These are phyloP conservation scores for Tympanuchus pallidicinctus DNA, from an alignment of 2,113 vertebrate species.

Conservation along the genomic window DNA sequence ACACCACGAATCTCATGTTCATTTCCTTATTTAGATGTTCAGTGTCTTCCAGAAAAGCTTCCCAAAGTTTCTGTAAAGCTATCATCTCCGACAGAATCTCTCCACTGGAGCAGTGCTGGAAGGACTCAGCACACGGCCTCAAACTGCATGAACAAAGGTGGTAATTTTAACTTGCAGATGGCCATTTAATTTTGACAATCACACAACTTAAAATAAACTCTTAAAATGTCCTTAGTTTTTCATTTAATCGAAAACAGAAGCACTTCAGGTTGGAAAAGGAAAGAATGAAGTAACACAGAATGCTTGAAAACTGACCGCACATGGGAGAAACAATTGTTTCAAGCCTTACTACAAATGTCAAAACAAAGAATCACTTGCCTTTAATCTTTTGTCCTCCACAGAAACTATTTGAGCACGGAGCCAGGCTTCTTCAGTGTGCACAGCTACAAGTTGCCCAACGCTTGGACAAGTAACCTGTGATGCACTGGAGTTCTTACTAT, in stretches of 20 bases:
- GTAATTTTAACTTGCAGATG: neutral
- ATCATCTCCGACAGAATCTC: neutral
- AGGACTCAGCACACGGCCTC: neutral
- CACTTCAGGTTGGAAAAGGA: neutral
- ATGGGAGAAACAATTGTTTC: neutral
- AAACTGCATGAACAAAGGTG: neutral
- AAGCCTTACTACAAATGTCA: neutral
- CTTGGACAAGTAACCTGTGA: conserved; percentile 56
- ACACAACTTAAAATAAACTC: neutral
- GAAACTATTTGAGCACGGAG: conserved; percentile 85
- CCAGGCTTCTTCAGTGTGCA: conserved; percentile 84
- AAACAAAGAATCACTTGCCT: conserved; percentile 79
- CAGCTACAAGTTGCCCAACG: conserved; percentile 85
- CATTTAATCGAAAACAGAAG: neutral
- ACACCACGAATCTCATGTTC: neutral
- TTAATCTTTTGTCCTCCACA: conserved; percentile 78
- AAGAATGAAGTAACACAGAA: neutral
- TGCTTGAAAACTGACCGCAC: neutral
- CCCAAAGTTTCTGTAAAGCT: neutral
- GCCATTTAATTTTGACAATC: neutral
- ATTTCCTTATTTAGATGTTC: neutral
- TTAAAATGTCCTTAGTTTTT: neutral
- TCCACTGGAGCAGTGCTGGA: neutral
- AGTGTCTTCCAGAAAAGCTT: neutral
- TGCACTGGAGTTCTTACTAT: conserved; percentile 63